Conservation (phyloP, 2,113 vertebrate species). For the Condylura cristata region DNA sequence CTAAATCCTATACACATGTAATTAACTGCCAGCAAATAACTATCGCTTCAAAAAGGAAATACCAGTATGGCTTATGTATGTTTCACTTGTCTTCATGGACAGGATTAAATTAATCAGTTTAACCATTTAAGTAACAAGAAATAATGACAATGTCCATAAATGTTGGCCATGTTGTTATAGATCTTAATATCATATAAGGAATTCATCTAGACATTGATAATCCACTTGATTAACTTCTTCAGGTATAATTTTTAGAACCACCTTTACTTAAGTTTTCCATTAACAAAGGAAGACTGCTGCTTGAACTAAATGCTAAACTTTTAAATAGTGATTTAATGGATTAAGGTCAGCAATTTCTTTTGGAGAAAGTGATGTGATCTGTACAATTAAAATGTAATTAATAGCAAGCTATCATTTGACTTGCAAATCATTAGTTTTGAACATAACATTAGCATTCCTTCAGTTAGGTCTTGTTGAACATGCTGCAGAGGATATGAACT, state of each 20-base stretch:
- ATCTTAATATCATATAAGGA: not conserved
- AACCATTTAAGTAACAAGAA: not conserved
- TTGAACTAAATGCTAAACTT: not conserved
- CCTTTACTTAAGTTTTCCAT: not conserved
- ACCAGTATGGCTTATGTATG: not conserved
- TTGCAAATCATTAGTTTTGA: not conserved
- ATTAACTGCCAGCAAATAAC: not conserved
- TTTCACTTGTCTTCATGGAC: not conserved
- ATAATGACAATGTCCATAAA: not conserved
- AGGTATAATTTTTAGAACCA: not conserved
- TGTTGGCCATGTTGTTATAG: not conserved
- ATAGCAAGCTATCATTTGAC: not conserved
- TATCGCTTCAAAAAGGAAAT: not conserved
- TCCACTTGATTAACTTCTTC: not conserved
- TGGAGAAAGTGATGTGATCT: not conserved
- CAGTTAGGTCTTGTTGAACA: not conserved
- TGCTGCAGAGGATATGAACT: not conserved
- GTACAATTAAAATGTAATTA: not conserved
- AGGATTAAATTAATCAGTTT: not conserved
- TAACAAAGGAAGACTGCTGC: not conserved
- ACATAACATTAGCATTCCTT: not conserved
- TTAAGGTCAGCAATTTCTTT: not conserved
- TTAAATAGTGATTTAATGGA: constrained; percentile 2
- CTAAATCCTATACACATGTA: not conserved
- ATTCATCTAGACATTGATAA: not conserved